Conservation (phyloP, 92 coral and sea anemone species). For the Muricea muricata region DNA sequence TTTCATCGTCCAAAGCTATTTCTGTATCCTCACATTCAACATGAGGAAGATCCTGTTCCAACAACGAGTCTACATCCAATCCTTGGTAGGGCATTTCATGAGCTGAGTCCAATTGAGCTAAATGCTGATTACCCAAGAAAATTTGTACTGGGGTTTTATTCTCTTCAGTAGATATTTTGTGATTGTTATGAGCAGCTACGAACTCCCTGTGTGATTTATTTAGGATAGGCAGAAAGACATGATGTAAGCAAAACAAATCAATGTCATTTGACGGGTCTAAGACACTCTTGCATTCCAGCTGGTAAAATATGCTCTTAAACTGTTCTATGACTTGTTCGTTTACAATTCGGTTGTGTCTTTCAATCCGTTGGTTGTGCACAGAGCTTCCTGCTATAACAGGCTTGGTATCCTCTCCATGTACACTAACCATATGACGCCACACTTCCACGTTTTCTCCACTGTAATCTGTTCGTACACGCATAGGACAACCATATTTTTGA, state of each 20-base stretch:
- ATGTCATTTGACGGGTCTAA: slow-evolving; percentile 48
- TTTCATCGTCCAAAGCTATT: slow-evolving; percentile 47
- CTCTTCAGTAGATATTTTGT: slow-evolving; percentile 54
- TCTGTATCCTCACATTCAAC: slow-evolving; percentile 42
- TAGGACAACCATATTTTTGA: slow-evolving; percentile 20
- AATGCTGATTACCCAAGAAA: slow-evolving; percentile 11
- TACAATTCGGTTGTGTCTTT: slow-evolving; percentile 59
- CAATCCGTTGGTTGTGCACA: slow-evolving; percentile 63
- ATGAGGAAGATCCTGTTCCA: slow-evolving; percentile 50
- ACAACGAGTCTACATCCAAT: not conserved
- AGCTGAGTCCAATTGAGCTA: not conserved
- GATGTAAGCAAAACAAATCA: slow-evolving; percentile 67
- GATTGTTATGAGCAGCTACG: slow-evolving; percentile 65
- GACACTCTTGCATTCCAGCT: slow-evolving; percentile 49
- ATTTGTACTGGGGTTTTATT: slow-evolving; percentile 16
- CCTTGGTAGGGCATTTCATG: not conserved
- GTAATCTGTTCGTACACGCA: slow-evolving; percentile 29
- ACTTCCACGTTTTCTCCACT: slow-evolving; percentile 61
- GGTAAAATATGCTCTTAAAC: slow-evolving; percentile 45
- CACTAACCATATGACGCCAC: slow-evolving; percentile 52
- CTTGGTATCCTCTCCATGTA: slow-evolving; percentile 53
- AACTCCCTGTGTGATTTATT: slow-evolving; percentile 46
- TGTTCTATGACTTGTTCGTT: slow-evolving; percentile 58
- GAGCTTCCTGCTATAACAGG: slow-evolving; percentile 59
- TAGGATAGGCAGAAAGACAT: slow-evolving; percentile 52